Evolutionary conservation across 2,113 vertebrate species (phyloP).

Genomic region (Muntiacus muntjak): DNA sequence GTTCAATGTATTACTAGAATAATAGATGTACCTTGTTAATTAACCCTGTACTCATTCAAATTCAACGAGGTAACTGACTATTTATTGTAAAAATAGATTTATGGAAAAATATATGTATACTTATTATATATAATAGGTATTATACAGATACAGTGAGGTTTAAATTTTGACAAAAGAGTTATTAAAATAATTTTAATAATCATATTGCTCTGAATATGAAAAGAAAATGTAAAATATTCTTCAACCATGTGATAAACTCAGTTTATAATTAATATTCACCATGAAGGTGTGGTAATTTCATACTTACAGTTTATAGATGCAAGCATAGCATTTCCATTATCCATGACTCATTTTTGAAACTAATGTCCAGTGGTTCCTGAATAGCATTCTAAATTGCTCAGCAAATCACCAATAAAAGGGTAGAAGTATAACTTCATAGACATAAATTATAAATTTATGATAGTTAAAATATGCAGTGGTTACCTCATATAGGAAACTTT

Average conservation of each 20-base stretch:
- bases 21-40: background rate
- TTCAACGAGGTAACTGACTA: background rate
- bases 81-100: background rate
- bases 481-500: background rate
- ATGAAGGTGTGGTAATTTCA: background rate
- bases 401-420: background rate
- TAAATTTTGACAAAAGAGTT: background rate
- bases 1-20: background rate
- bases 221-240: background rate
- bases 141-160: background rate
- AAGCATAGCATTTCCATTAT: background rate
- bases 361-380: conserved; percentile 11
- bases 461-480: conserved; percentile 39
- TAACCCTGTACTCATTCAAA: background rate
- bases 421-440: background rate
- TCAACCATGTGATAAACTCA: background rate
- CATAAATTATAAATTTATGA: conserved; percentile 1
- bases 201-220: background rate
- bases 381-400: conserved; percentile 38
- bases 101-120: background rate
- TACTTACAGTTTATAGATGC: background rate
- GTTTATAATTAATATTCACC: background rate
- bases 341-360: conserved; percentile 15
- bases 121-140: background rate
- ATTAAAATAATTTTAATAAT: background rate